Evolutionary conservation across 2,113 vertebrate species (phyloP).

Genomic region (Hydrolagus affinis): DNA sequence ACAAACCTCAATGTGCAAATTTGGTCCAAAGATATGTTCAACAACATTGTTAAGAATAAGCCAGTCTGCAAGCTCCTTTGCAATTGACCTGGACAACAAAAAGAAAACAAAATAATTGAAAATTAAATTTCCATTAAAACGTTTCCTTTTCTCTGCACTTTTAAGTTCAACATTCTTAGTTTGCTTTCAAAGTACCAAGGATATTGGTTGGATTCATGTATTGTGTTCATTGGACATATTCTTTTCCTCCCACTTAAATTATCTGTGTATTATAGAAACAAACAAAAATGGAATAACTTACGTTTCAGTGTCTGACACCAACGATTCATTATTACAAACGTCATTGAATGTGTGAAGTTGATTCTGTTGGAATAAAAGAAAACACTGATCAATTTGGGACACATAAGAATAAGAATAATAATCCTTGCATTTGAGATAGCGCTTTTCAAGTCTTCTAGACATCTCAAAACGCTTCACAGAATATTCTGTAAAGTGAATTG

Average conservation of each 20-base stretch:
- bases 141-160: neutral
- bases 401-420: too few relatives aligned
- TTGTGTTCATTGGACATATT: neutral
- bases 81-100: constrained; percentile 73
- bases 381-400: too few relatives aligned
- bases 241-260: neutral
- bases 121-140: neutral
- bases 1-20: constrained; percentile 97
- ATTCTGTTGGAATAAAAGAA: constrained; percentile 64
- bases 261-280: neutral
- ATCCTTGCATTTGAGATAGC: too few relatives aligned
- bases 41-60: constrained; percentile 95
- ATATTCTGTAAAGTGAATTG: too few relatives aligned
- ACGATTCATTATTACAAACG: constrained; percentile 97
- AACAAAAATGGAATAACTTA: constrained; percentile 55
- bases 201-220: neutral
- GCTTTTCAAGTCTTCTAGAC: too few relatives aligned
- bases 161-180: neutral
- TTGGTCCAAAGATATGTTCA: constrained; percentile 98
- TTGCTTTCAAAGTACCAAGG: neutral
- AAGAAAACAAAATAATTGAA: neutral
- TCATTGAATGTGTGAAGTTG: constrained; percentile 98
- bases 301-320: constrained; percentile 98
- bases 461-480: too few relatives aligned
- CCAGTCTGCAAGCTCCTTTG: constrained; percentile 97